phyloP scores from a whole-genome alignment of 2,113 vertebrate genomes.

The Falco punctatus region DNA sequence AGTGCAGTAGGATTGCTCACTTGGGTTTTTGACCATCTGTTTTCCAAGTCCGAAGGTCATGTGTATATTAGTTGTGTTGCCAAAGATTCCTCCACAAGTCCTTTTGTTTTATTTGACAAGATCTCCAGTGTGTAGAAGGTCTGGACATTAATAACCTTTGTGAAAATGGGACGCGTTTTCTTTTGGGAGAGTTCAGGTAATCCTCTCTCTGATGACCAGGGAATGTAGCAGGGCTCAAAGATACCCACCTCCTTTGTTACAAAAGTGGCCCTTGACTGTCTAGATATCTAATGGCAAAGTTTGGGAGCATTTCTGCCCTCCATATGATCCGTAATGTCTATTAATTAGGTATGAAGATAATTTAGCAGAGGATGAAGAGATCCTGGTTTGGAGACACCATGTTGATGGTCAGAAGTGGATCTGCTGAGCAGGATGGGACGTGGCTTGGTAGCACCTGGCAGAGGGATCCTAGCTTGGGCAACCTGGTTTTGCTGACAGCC shows the following conservation, averaged over 20 bases:
- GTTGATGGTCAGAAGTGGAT: not conserved
- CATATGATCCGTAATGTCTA: not conserved
- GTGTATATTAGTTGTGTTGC: not conserved
- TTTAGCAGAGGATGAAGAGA: not conserved
- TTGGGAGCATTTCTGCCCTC: not conserved
- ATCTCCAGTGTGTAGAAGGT: not conserved
- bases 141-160: not conserved
- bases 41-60: not conserved
- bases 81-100: constrained; percentile 45
- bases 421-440: not conserved
- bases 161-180: not conserved
- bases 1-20: accelerated
- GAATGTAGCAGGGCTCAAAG: not conserved
- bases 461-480: not conserved
- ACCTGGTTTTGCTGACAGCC: not conserved
- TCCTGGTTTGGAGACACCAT: not conserved
- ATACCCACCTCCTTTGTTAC: not conserved
- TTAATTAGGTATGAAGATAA: not conserved
- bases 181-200: accelerated
- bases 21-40: constrained; percentile 17
- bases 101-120: constrained; percentile 48
- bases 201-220: not conserved
- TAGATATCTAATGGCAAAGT: not conserved
- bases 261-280: not conserved
- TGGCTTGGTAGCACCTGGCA: not conserved